Evolutionary conservation across 2,888 invertebrate species (phyloP).

Genomic region (Clostera curtula): DNA sequence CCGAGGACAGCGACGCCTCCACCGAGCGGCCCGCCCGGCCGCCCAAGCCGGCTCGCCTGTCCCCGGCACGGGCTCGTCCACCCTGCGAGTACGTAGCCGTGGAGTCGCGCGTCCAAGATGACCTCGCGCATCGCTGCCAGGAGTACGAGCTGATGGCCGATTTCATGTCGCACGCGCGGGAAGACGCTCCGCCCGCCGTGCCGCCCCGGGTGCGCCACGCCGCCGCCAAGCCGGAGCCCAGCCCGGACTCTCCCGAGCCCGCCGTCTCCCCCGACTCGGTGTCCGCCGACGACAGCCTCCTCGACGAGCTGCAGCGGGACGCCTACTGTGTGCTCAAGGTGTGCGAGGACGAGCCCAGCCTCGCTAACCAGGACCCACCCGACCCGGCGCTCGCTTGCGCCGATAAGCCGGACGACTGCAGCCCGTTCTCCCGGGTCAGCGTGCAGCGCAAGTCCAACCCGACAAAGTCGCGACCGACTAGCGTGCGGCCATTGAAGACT

Average conservation of each 20-base stretch:
- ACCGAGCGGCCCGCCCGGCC: conserved; percentile 55
- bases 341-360: conserved; percentile 49
- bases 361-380: conserved; percentile 13
- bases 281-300: conserved; percentile 60
- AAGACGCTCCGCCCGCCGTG: conserved; percentile 43
- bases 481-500: conserved; percentile 49
- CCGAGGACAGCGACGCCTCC: conserved; percentile 54
- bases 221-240: conserved; percentile 66
- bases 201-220: conserved; percentile 34
- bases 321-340: conserved; percentile 58
- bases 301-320: conserved; percentile 59
- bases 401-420: conserved; percentile 24
- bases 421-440: conserved; percentile 56
- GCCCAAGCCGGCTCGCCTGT: conserved; percentile 53
- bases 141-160: conserved; percentile 61
- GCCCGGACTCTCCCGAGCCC: conserved; percentile 73
- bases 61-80: conserved; percentile 37
- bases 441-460: conserved; percentile 66
- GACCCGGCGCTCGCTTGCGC: conserved; percentile 21
- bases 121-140: conserved; percentile 34
- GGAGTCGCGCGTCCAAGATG: conserved; percentile 57
- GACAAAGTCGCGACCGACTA: conserved; percentile 44
- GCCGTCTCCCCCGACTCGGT: conserved; percentile 43
- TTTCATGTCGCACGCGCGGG: conserved; percentile 41
- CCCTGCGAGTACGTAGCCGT: conserved; percentile 56